Evolutionary conservation across 2,113 vertebrate genomes (phyloP), one percentile per base, ranked within the genome.

Genomic region (Redunca redunca): DNA sequence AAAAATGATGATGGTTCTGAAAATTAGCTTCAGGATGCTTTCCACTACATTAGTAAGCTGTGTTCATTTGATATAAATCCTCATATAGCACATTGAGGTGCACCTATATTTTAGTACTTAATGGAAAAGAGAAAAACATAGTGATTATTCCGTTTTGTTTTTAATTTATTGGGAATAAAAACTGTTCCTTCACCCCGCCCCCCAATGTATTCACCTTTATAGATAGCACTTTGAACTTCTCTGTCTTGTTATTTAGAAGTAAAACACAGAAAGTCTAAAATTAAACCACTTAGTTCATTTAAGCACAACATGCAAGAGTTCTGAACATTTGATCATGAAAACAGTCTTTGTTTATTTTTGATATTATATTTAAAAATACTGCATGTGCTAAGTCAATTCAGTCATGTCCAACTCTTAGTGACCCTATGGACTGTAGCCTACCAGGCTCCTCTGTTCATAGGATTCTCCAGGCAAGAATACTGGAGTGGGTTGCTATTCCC

Each of bases 201-300:
- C 11, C 1, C 71, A 30, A 33, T 53, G 7, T 94, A 55, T 92
- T 93, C 84, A 23, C 53, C 92, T 83, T 87, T 80, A 46, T 46
- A 90, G 36, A 85, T 58, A 91, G 77, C 19, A 46, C 53, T 26
- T 43, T 95, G 71, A 95, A 87, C 67, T 90, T 26, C 57, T 83
- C 25, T 74, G 67, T 67, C 67, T 78, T 82, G 43, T 87, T 25
- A 64, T 94, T 95, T 92, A 90, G 46, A 96, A 96, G 40, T 90
- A 92, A 95, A 90, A 85, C 30, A 84, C 10, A 87, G 36, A 96
- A 88, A 48, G n/a, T 86, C 36, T 93, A 84, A 93, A 93, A 95
- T 90, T 81, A 96, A 96, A 58, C 8, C 2, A 8, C 50, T 90
- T 88, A 81, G 60, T 94, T 96, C 93, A 57, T 26, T 43, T 90